A percentile compares a stretch with the other conserved stretches of the same genome.
Evolutionary conservation across 2,797 vertebrate genomes (phyloP).

Genomic region (Cyprinodon diabolis): DNA sequence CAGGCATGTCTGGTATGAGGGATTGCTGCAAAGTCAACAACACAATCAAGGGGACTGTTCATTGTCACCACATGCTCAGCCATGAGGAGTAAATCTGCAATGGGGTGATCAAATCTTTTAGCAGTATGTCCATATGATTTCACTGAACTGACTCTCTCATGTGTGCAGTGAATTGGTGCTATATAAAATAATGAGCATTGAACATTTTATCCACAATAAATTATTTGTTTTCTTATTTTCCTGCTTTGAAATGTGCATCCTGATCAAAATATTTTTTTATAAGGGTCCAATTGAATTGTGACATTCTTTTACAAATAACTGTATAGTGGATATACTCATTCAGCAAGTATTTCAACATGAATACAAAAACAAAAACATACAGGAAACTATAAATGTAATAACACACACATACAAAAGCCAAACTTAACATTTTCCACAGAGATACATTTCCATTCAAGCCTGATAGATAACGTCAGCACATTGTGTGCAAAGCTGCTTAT

Average conservation of each 20-base stretch:
- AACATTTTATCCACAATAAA: background rate
- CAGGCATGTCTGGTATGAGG: too few species aligned
- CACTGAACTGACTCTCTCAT: too few species aligned
- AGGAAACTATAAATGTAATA: background rate
- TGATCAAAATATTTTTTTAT: too few species aligned
- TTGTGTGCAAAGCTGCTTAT: background rate
- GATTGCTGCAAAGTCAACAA: too few species aligned
- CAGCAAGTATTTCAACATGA: background rate
- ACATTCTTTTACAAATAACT: background rate
- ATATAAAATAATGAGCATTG: too few species aligned
- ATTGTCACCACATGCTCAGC: too few species aligned
- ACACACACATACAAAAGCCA: background rate
- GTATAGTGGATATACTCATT: background rate
- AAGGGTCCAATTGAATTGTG: background rate
- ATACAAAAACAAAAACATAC: background rate
- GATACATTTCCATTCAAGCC: background rate
- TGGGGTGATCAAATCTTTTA: too few species aligned
- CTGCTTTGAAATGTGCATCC: background rate
- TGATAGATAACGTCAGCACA: background rate
- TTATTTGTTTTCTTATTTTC: background rate
- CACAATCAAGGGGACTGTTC: too few species aligned
- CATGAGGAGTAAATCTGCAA: too few species aligned
- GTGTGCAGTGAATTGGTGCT: too few species aligned
- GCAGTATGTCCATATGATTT: too few species aligned
- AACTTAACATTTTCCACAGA: background rate